Conservation (phyloP, 2,113 vertebrate genomes). For the Oreochromis aureus region DNA sequence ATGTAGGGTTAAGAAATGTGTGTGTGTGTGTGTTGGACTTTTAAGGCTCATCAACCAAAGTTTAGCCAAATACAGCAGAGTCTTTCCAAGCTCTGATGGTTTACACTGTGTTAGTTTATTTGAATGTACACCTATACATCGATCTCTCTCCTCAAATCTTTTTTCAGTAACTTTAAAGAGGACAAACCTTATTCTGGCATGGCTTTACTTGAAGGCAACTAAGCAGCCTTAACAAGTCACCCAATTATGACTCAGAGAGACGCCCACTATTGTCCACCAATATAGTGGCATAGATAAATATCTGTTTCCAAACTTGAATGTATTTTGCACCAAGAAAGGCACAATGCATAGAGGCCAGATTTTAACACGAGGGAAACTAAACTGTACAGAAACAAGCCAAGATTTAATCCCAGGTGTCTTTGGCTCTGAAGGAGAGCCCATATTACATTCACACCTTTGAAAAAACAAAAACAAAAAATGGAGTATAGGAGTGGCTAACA, state of each 20-base stretch:
- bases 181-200: not conserved
- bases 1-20: not conserved
- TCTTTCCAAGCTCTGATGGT: not conserved
- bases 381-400: not conserved
- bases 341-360: not conserved
- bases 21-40: not conserved
- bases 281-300: not conserved
- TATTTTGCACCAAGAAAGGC: not conserved
- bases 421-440: not conserved
- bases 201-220: not conserved
- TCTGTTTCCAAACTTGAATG: not conserved
- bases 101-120: not conserved
- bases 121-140: not conserved
- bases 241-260: not conserved
- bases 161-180: not conserved
- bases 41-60: not conserved
- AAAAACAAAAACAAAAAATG: not conserved
- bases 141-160: not conserved
- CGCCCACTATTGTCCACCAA: not conserved
- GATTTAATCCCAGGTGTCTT: not conserved
- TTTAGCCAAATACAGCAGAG: not conserved
- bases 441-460: not conserved
- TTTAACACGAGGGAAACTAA: not conserved
- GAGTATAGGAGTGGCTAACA: conserved; percentile 19
- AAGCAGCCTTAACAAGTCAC: not conserved